Conservation (phyloP, 2,113 vertebrate species). For the Pelecanoides urinatrix region DNA sequence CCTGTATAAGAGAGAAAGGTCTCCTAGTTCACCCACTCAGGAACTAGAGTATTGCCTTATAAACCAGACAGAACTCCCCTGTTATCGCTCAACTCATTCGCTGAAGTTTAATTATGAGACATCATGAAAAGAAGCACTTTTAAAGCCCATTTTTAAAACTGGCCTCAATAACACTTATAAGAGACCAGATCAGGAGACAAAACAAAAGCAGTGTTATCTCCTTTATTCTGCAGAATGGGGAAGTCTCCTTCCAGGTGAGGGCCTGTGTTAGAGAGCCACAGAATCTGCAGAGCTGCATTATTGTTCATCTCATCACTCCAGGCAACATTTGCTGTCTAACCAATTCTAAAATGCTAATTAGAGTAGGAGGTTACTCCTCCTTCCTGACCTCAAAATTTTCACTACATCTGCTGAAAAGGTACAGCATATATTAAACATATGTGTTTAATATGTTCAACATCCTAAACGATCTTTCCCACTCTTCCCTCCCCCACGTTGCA, state of each 20-base stretch:
- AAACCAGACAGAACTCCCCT: constrained; percentile 7
- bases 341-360: background rate
- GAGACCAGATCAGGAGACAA: background rate
- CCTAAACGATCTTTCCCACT: background rate
- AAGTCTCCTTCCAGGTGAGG: background rate
- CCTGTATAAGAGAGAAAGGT: background rate
- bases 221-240: background rate
- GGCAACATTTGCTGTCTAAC: background rate
- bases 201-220: background rate
- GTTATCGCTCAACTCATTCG: background rate
- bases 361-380: background rate
- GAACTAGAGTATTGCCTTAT: background rate
- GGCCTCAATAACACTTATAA: background rate
- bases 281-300: background rate
- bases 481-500: background rate
- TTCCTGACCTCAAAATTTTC: background rate
- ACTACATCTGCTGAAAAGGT: background rate
- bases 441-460: background rate
- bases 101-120: constrained; percentile 21
- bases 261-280: background rate
- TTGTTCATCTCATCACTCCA: background rate
- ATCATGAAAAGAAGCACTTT: background rate
- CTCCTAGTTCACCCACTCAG: background rate
- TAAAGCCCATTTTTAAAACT: background rate
- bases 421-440: background rate